These are phyloP conservation scores for Stercorarius parasiticus DNA, from an alignment of 2,113 vertebrate species.

Conservation along the genomic window DNA sequence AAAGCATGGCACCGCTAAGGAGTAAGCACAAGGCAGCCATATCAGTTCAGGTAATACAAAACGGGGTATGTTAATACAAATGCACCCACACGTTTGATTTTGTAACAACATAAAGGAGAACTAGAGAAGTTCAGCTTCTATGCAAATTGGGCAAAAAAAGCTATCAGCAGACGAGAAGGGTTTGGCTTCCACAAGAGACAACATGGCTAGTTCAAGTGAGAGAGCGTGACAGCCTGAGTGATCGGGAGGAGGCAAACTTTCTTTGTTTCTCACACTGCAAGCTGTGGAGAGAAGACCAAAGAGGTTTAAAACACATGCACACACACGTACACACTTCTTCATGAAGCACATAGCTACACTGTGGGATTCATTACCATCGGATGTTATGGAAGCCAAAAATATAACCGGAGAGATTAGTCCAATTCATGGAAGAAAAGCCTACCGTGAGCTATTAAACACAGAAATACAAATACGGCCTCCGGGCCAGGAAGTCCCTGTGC, in stretches of 20 bases:
- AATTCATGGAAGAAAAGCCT: neutral
- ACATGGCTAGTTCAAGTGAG: fast-evolving
- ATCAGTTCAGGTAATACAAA: neutral
- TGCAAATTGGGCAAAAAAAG: neutral
- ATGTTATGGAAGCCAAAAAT: neutral
- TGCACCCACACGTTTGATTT: neutral
- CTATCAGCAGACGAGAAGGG: neutral
- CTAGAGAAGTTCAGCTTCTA: neutral
- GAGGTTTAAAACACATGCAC: neutral
- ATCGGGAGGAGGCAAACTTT: neutral
- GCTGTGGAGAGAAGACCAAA: neutral
- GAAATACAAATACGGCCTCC: neutral
- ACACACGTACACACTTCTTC: neutral
- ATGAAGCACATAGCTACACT: neutral
- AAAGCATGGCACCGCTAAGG: neutral
- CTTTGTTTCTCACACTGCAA: neutral
- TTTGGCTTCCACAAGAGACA: neutral
- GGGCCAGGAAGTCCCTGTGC: neutral
- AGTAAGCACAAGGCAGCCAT: neutral
- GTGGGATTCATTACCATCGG: neutral
- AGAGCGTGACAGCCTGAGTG: neutral
- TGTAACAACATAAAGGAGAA: neutral
- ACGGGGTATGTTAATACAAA: neutral
- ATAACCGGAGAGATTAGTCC: neutral
- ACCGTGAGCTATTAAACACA: neutral